A percentile compares a stretch with the other conserved stretches of the same genome.
Evolutionary conservation across 1,140 invertebrate species (phyloP).

Genomic region (Phymorhynchus buccinoides): DNA sequence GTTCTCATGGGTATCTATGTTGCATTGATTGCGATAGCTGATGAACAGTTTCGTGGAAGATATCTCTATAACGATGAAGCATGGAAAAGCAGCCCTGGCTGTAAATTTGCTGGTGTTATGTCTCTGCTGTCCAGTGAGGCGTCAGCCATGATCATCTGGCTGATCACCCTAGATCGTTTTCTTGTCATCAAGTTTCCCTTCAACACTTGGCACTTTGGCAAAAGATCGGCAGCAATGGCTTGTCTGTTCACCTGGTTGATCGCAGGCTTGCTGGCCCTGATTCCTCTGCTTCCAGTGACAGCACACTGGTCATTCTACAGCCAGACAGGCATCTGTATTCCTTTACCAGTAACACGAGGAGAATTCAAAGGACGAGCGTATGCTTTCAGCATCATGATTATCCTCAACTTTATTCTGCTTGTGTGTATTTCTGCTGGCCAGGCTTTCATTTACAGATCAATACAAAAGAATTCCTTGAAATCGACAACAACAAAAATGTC

Average conservation of each 20-base stretch:
- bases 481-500: background rate
- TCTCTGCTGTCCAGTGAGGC: slow-evolving; percentile 40
- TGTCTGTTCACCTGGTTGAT: slow-evolving; percentile 23
- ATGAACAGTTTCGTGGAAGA: slow-evolving; percentile 52
- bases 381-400: slow-evolving; percentile 45
- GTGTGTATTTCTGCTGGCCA: slow-evolving; percentile 48
- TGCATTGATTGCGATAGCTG: slow-evolving; percentile 30
- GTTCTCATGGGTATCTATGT: slow-evolving; percentile 36
- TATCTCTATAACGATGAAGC: slow-evolving; percentile 12
- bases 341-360: slow-evolving; percentile 45
- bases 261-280: slow-evolving; percentile 17
- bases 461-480: slow-evolving; percentile 31
- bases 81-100: slow-evolving; percentile 29
- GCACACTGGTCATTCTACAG: slow-evolving; percentile 49
- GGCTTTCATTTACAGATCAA: slow-evolving; percentile 44
- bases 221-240: slow-evolving; percentile 17
- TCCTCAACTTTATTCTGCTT: slow-evolving; percentile 49
- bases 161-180: slow-evolving; percentile 52
- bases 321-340: slow-evolving; percentile 49
- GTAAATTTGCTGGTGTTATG: slow-evolving; percentile 33
- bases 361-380: slow-evolving; percentile 45
- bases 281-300: slow-evolving; percentile 28
- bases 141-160: slow-evolving; percentile 33
- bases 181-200: slow-evolving; percentile 29
- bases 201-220: slow-evolving; percentile 22